phyloP scores from a whole-genome alignment of 1,140 invertebrate species.

The Neodiprion lecontei region DNA sequence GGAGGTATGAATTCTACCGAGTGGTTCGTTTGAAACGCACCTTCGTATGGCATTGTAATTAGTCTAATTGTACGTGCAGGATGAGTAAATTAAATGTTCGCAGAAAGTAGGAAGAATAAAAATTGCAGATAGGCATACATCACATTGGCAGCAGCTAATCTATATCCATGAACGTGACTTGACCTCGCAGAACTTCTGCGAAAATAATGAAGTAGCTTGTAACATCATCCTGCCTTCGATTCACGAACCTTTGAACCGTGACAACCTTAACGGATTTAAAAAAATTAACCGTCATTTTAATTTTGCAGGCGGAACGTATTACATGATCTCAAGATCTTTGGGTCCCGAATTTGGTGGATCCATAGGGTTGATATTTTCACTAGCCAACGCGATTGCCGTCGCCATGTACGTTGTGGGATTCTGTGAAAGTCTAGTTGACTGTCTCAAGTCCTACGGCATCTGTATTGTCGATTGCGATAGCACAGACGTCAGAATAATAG shows the following conservation, averaged over 20 bases:
- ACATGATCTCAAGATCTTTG: constrained; percentile 95
- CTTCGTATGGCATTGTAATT: not conserved
- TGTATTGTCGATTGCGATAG: constrained; percentile 69
- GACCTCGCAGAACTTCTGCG: too few relatives aligned
- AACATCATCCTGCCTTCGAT: not conserved
- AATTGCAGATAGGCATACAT: not conserved
- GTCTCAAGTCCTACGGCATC: constrained; percentile 63
- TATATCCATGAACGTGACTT: too few relatives aligned
- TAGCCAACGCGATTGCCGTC: constrained; percentile 96
- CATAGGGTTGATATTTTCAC: constrained; percentile 84
- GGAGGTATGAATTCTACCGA: constrained; percentile 68
- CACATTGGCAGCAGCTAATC: not conserved
- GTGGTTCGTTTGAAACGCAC: not conserved
- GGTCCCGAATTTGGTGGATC: constrained; percentile 97
- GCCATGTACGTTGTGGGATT: constrained; percentile 99
- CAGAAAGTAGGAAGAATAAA: not conserved
- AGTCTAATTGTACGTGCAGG: not conserved
- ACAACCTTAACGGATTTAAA: not conserved
- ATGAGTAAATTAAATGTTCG: too few relatives aligned
- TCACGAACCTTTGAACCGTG: not conserved
- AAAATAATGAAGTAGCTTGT: not conserved
- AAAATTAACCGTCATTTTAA: not conserved
- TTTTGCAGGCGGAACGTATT: constrained; percentile 89
- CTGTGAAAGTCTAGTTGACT: constrained; percentile 85
- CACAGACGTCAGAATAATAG: constrained; percentile 65